Conservation (phyloP, 2,888 invertebrate genomes). For the Tetragnatha montana region DNA sequence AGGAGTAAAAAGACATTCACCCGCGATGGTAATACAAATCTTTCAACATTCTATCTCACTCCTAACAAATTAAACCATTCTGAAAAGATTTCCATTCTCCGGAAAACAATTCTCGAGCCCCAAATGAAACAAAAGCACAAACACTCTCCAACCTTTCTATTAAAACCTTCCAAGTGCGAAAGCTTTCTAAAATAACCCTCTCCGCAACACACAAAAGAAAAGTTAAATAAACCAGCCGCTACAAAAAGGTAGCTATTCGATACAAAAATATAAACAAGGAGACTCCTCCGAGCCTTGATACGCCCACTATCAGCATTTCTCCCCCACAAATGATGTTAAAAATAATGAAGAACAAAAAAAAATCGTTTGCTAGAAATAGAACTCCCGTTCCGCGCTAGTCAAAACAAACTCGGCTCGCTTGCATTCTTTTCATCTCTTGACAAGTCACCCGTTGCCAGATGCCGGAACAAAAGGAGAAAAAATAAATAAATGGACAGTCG, state of each 20-base stretch:
- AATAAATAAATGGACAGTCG: background rate
- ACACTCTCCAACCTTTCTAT: background rate
- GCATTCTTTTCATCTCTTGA: background rate
- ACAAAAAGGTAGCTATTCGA: background rate
- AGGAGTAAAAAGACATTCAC: too few relatives aligned
- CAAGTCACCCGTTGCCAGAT: slow-evolving; percentile 15
- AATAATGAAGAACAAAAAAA: slow-evolving; percentile 17
- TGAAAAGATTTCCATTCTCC: too few relatives aligned
- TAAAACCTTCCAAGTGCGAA: background rate
- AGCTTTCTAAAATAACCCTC: background rate
- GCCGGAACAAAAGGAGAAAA: background rate
- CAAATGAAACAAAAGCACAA: too few relatives aligned
- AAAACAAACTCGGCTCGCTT: background rate
- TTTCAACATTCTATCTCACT: too few relatives aligned
- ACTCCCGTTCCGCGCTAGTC: slow-evolving; percentile 18
- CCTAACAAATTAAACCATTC: too few relatives aligned
- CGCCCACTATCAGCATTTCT: background rate
- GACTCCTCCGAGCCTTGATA: background rate
- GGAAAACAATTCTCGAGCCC: too few relatives aligned
- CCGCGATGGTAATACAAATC: too few relatives aligned
- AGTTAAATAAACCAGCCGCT: background rate
- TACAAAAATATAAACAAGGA: background rate
- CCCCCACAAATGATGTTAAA: slow-evolving; percentile 8
- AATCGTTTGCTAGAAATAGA: background rate
- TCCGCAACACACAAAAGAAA: background rate